Percentiles rank a stretch among this genome's conserved stretches.
Evolutionary conservation across 2,888 invertebrate genomes (phyloP).

Genomic region (Antheraea yamamai): DNA sequence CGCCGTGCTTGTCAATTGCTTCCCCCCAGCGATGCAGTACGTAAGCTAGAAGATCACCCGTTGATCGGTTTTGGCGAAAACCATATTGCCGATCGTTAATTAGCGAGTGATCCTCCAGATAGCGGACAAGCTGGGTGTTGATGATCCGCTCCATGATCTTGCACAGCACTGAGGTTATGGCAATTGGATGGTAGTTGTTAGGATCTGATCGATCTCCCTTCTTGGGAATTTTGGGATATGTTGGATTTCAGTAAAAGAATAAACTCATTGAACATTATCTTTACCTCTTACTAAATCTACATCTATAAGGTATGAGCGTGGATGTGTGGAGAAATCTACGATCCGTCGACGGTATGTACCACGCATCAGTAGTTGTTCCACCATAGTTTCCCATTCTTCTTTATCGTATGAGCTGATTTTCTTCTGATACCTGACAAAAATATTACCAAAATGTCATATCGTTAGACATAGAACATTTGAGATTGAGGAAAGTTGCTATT

Average conservation of each 20-base stretch:
- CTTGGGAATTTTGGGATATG: too few relatives aligned
- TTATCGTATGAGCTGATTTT: constrained; percentile 98
- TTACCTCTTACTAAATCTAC: constrained; percentile 97
- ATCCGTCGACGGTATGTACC: constrained; percentile 84
- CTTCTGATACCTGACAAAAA: constrained; percentile 90
- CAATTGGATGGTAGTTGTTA: too few relatives aligned
- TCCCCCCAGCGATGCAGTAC: too few relatives aligned
- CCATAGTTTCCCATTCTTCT: constrained; percentile 97
- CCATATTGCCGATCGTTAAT: too few relatives aligned
- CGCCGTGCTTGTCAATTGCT: too few relatives aligned
- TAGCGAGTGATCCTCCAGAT: too few relatives aligned
- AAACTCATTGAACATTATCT: not conserved
- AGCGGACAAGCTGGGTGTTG: too few relatives aligned
- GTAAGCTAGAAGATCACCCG: too few relatives aligned
- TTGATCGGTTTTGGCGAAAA: too few relatives aligned
- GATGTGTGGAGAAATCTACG: constrained; percentile 90
- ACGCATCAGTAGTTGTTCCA: constrained; percentile 87
- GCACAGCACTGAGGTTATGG: too few relatives aligned
- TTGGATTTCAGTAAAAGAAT: not conserved
- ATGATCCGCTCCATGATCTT: too few relatives aligned
- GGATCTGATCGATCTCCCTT: too few relatives aligned
- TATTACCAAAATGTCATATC: not conserved
- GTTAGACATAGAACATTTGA: not conserved
- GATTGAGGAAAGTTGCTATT: not conserved
- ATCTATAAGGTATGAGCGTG: constrained; percentile 96